A percentile compares a stretch with the other conserved stretches of the same genome.
phyloP scores from a whole-genome alignment of 2,113 vertebrate species.

The zebrafish (Danio rerio) region GRCz12tu NC_133177.1:57148001-57148500 shows the following conservation, averaged over 20 bases:
- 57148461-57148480: conserved; percentile 78
- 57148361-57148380: conserved; percentile 33
- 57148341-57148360: conserved; percentile 52
- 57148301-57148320: conserved; percentile 31
- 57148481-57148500: no score
- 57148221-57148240: conserved; percentile 94
- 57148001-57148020: no score
- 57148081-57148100: no score
- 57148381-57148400: conserved; percentile 86
- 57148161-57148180: neutral
- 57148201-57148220: conserved; percentile 91
- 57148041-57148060: no score
- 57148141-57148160: neutral
- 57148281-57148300: neutral
- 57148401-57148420: conserved; percentile 96
- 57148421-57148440: conserved; percentile 92
- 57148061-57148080: no score
- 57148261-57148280: conserved; percentile 92
- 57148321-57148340: neutral
- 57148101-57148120: no score
- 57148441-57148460: conserved; percentile 93
- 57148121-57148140: no score
- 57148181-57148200: conserved; percentile 89
- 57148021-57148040: no score
- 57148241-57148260: conserved; percentile 90